Evolutionary conservation across 1,140 invertebrate species (phyloP).

Genomic region (Berghia stephanieae): DNA sequence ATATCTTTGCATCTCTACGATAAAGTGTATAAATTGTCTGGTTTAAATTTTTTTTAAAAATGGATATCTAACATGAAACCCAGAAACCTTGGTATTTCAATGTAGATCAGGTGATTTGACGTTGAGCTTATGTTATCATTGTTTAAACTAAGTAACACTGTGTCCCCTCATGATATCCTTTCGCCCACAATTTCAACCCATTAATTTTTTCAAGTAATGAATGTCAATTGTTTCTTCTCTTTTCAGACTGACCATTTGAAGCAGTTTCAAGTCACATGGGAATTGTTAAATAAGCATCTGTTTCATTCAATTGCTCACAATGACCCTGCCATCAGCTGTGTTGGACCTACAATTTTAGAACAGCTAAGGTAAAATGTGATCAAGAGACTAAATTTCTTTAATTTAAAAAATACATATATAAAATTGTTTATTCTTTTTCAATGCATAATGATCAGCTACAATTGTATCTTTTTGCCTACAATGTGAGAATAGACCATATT

Average conservation of each 20-base stretch:
- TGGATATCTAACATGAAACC: too few relatives aligned
- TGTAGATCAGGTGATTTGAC: too few relatives aligned
- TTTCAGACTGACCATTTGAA: conserved; percentile 69
- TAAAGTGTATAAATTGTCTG: too few relatives aligned
- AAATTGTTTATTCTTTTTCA: background rate
- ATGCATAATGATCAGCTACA: background rate
- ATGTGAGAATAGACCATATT: background rate
- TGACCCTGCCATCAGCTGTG: conserved; percentile 73
- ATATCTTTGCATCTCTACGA: too few relatives aligned
- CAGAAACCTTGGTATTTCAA: too few relatives aligned
- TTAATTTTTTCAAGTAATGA: too few relatives aligned
- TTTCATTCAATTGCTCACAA: conserved; percentile 74
- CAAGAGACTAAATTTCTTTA: background rate
- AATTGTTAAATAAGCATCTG: conserved; percentile 74
- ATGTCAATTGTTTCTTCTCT: conserved; percentile 28
- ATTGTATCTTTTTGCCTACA: background rate
- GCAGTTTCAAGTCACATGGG: conserved; percentile 74
- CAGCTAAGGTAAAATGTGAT: conserved; percentile 67
- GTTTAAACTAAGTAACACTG: too few relatives aligned
- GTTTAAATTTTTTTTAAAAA: too few relatives aligned
- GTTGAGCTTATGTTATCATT: too few relatives aligned
- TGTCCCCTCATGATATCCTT: too few relatives aligned
- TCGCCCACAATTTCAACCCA: too few relatives aligned
- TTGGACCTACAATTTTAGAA: conserved; percentile 68
- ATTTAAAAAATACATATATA: background rate